Evolutionary conservation across 2,797 vertebrate species (phyloP), one percentile per base, ranked within the genome.

Genomic region (Tadarida brasiliensis): DNA sequence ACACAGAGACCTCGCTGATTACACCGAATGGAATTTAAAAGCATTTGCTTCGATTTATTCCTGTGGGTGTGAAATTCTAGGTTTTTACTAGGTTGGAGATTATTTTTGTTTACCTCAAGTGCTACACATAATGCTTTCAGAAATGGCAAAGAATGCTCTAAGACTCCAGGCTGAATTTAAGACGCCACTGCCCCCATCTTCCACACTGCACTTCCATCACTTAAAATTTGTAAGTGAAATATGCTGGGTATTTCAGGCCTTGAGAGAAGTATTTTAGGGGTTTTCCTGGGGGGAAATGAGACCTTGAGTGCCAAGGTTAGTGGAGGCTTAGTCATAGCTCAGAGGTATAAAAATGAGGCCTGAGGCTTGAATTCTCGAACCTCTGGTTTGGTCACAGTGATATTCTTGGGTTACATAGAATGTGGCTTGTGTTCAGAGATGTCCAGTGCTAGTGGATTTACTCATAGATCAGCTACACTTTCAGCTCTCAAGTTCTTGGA

Each of bases 41-140:
- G 47, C 28, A 90, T 67, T 91, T 85, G 10, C 39, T 82, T 90
- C 59, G 9, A 33, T n/a, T 80, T 78, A 78, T 3, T 57, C 26
- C 28, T 87, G 44, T 77, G 26, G 39, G 33, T n/a, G 67, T 68
- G 26, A 90, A 91, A 84, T 33, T 71, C 28, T 81, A 95, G 10
- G 6, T 22, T 84, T 87, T 65, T 15, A 49, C 19, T 35, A 67
- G 73, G 14, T 30, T 90, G 30, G 24, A 67, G 61, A 84, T 74
- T 91, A 47, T 87, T 89, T 88, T 88, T 77, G 4, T 76, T 92
- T 91, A 35, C 44, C 35, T 92, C 61, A 65, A 78, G 71, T 35
- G 44, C 30, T 56, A 51, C 1, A 26, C 5, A 39, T n/a, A 54
- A 28, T 33, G 17, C 0, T 91, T 92, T 94, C 63, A 87, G 68